Percentiles rank a stretch among this genome's conserved stretches.
Conservation (phyloP, 1,140 invertebrate genomes). For the Apis laboriosa region DNA sequence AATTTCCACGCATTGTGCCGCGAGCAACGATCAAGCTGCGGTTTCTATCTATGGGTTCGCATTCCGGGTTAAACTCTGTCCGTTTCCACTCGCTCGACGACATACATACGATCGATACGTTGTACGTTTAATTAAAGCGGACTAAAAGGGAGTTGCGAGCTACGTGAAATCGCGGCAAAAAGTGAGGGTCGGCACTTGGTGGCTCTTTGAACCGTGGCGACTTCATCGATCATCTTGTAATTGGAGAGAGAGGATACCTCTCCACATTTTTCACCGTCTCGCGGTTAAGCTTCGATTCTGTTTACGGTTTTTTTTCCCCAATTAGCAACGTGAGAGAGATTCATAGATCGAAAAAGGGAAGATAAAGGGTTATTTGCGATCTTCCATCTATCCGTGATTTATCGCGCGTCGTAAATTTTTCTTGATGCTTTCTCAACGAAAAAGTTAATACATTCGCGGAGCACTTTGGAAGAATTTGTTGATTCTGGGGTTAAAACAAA, state of each 20-base stretch:
- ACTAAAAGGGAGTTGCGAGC: background rate
- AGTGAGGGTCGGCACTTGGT: background rate
- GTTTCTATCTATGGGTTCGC: constrained; percentile 38
- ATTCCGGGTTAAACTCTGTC: constrained; percentile 31
- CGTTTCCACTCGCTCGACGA: constrained; percentile 6
- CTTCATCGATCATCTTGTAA: constrained; percentile 24
- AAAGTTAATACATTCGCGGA: too few relatives aligned
- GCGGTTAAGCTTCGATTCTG: background rate
- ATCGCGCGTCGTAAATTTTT: too few relatives aligned
- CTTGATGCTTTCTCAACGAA: too few relatives aligned
- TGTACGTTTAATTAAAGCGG: constrained; percentile 32
- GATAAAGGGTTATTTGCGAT: too few relatives aligned
- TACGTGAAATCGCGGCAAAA: constrained; percentile 11
- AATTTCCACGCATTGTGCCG: constrained; percentile 5
- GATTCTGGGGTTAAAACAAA: too few relatives aligned
- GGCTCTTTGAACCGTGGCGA: background rate
- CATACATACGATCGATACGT: constrained; percentile 19
- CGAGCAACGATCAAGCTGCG: constrained; percentile 14
- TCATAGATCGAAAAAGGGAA: too few relatives aligned
- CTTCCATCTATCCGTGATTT: too few relatives aligned
- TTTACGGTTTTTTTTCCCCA: background rate
- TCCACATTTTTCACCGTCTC: too few relatives aligned
- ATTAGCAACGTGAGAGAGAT: background rate
- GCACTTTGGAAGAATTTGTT: too few relatives aligned
- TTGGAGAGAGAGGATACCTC: background rate